phyloP scores from a whole-genome alignment of 2,113 vertebrate species.

The Archocentrus centrarchus region DNA sequence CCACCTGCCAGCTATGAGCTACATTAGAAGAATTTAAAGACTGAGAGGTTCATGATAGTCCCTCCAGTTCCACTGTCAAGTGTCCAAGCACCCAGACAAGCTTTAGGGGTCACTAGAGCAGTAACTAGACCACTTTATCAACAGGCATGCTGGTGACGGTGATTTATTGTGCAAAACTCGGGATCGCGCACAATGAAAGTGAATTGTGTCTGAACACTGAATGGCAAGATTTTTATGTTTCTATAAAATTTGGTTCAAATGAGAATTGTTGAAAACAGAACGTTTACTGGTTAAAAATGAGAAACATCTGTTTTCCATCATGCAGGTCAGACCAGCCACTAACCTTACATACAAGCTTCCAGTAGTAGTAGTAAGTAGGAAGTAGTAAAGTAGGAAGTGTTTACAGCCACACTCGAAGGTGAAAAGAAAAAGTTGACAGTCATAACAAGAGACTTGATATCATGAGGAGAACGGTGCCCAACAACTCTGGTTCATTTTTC shows the following conservation, averaged over 20 bases:
- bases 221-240: too few species aligned
- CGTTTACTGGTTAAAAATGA: not conserved
- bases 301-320: not conserved
- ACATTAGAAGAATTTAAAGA: not conserved
- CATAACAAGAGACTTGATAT: not conserved
- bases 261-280: not conserved
- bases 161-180: too few species aligned
- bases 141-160: too few species aligned
- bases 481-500: not conserved
- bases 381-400: not conserved
- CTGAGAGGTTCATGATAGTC: not conserved
- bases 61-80: not conserved
- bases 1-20: not conserved
- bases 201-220: too few species aligned
- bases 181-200: too few species aligned
- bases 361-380: not conserved
- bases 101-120: not conserved
- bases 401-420: not conserved
- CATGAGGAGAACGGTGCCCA: not conserved
- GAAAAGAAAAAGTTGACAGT: not conserved
- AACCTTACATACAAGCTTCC: not conserved
- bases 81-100: not conserved
- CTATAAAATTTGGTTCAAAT: not conserved
- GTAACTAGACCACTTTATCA: too few species aligned
- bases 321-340: not conserved